Evolutionary conservation across 2,113 vertebrate genomes (phyloP).

Genomic region (Ploceus nigricollis): DNA sequence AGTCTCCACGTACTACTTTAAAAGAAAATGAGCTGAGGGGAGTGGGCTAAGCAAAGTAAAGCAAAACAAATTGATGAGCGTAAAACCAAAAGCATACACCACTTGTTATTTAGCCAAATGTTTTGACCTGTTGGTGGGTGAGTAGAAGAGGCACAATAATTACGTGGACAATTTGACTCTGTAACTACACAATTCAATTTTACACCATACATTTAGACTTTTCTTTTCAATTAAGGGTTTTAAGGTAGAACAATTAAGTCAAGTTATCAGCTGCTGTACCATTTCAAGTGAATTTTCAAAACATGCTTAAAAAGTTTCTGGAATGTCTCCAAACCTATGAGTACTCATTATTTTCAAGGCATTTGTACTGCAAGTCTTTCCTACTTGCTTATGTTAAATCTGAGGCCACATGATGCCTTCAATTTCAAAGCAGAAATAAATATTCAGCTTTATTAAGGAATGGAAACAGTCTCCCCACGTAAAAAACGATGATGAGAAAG

Average conservation of each 20-base stretch:
- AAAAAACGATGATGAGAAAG: background rate
- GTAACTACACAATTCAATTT: background rate
- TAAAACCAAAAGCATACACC: background rate
- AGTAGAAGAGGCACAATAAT: background rate
- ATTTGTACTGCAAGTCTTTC: background rate
- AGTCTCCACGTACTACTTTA: background rate
- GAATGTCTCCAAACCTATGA: background rate
- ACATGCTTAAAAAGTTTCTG: background rate
- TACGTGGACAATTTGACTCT: background rate
- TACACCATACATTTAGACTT: background rate
- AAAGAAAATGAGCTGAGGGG: conserved; percentile 5
- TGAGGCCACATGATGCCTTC: background rate
- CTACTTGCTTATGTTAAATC: background rate
- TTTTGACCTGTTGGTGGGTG: background rate
- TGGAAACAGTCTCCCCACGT: rapidly evolving
- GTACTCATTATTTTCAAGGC: background rate
- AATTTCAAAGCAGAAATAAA: background rate
- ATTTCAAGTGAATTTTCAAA: background rate
- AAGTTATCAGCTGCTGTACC: background rate
- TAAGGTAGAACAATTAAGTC: background rate
- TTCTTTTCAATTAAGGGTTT: background rate
- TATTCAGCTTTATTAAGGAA: background rate
- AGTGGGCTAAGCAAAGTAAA: conserved; percentile 4
- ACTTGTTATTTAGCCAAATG: background rate
- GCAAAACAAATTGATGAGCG: conserved; percentile 45